phyloP scores from a whole-genome alignment of 1,140 invertebrate species.

The Atopsyche davidsoni region DNA sequence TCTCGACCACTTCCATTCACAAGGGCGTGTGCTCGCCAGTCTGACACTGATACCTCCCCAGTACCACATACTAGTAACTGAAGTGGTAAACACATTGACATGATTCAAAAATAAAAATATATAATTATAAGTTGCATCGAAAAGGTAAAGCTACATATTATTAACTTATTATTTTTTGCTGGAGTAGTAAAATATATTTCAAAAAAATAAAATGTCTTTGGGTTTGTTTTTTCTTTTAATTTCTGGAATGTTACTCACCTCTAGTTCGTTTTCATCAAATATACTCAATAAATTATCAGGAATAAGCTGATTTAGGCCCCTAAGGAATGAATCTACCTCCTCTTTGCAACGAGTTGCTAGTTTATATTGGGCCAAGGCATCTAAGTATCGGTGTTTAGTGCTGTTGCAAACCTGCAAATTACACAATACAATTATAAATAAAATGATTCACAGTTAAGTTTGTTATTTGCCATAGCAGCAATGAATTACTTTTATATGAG shows the following conservation, averaged over 20 bases:
- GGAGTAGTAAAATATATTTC: neutral
- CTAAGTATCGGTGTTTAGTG: constrained; percentile 79
- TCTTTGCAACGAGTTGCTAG: constrained; percentile 73
- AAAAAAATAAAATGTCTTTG: neutral
- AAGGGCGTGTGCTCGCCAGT: constrained; percentile 83
- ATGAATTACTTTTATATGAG: constrained; percentile 48
- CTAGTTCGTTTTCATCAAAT: constrained; percentile 94
- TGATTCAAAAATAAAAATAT: constrained; percentile 12
- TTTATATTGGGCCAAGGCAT: constrained; percentile 83
- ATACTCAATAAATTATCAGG: constrained; percentile 89
- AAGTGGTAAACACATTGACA: constrained; percentile 35
- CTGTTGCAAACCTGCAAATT: constrained; percentile 63
- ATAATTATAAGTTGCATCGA: constrained; percentile 3
- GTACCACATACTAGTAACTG: constrained; percentile 87
- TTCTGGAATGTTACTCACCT: constrained; percentile 51
- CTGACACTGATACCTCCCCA: constrained; percentile 85
- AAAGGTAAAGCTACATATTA: constrained; percentile 8
- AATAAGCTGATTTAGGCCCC: constrained; percentile 84
- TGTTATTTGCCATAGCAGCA: too few species aligned
- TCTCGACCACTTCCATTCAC: constrained; percentile 77
- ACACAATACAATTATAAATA: too few species aligned
- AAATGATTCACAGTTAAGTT: too few species aligned
- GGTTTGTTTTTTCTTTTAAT: neutral
- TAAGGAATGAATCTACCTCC: constrained; percentile 83
- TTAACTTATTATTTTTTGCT: neutral